Conservation (phyloP, 2,888 invertebrate genomes). For the Apotomis betuletana region DNA sequence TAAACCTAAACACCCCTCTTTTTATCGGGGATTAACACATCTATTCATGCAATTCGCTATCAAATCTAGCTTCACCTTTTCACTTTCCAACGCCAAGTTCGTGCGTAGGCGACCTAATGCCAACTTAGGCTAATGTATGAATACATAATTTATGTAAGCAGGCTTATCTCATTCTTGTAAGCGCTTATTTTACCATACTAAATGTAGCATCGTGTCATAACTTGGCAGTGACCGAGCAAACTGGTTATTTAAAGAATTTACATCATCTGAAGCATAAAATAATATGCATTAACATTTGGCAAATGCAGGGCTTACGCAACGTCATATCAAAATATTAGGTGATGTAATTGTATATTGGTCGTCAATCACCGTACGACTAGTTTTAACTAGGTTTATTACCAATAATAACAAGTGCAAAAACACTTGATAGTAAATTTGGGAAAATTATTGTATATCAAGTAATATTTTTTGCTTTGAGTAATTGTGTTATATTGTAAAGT, state of each 20-base stretch:
- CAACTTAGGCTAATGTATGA: slow-evolving; percentile 37
- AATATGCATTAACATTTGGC: slow-evolving; percentile 24
- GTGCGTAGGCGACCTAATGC: slow-evolving; percentile 13
- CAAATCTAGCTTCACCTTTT: not conserved
- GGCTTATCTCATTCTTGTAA: slow-evolving; percentile 38
- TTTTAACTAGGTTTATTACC: slow-evolving; percentile 17
- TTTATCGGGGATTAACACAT: not conserved
- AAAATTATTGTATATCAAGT: not conserved
- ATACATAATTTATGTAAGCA: slow-evolving; percentile 35
- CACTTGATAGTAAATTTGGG: not conserved
- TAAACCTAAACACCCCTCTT: too few relatives aligned
- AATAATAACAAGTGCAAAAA: not conserved
- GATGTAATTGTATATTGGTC: slow-evolving; percentile 17
- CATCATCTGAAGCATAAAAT: slow-evolving; percentile 29
- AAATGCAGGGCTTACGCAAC: not conserved
- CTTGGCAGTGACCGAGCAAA: slow-evolving; percentile 36
- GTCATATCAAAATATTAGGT: slow-evolving; percentile 16
- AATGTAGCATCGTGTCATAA: slow-evolving; percentile 38
- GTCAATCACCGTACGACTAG: not conserved
- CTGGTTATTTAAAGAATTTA: slow-evolving; percentile 35
- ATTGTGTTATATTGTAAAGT: not conserved
- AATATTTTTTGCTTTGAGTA: not conserved
- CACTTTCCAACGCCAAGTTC: slow-evolving; percentile 8
- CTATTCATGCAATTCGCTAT: not conserved
- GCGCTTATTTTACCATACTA: slow-evolving; percentile 39